Conservation (phyloP, 1,140 invertebrate species). For the Polypedilum pembai region DNA sequence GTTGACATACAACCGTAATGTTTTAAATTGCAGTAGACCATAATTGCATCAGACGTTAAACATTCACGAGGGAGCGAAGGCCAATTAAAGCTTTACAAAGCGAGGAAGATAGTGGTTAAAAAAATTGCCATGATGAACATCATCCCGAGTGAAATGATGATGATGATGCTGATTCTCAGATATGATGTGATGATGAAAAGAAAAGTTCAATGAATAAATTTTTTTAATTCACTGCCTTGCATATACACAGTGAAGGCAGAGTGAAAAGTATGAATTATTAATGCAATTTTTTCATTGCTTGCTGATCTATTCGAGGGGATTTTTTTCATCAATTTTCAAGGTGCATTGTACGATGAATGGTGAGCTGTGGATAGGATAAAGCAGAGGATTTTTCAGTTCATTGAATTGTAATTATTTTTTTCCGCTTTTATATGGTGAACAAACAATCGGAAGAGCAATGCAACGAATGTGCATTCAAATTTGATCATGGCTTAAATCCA, state of each 20-base stretch:
- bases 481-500: background rate
- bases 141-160: background rate
- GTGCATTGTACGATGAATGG: background rate
- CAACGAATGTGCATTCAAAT: background rate
- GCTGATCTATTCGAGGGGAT: background rate
- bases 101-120: background rate
- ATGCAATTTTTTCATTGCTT: conserved; percentile 18
- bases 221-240: conserved; percentile 12
- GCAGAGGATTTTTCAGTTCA: conserved; percentile 3
- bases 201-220: background rate
- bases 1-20: background rate
- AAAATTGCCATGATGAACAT: background rate
- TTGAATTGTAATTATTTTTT: conserved; percentile 18
- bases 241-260: background rate
- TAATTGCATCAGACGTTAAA: conserved; percentile 12
- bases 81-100: conserved; percentile 15
- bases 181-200: background rate
- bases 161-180: background rate
- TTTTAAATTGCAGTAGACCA: background rate
- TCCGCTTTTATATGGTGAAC: background rate
- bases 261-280: background rate
- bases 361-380: background rate
- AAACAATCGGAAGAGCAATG: background rate
- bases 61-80: background rate
- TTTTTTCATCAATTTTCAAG: conserved; percentile 19